Base-by-base conservation (phyloP, 1,140 invertebrate genomes). In the Diuraphis noxia region DNA sequence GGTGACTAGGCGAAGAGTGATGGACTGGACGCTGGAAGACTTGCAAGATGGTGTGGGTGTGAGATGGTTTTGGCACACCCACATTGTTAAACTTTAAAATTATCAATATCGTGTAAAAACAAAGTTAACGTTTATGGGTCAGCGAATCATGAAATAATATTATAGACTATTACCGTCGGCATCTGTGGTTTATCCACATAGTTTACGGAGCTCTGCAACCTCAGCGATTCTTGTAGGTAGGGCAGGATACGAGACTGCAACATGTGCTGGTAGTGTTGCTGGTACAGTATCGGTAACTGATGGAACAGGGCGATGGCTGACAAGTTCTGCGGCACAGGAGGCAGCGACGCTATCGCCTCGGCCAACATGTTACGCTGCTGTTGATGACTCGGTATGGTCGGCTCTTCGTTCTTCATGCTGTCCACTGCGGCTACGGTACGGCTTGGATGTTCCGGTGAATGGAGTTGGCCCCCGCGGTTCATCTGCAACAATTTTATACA, bases 151-250 rank as follows among this genome's bases (percentile, higher is more conserved):
- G n/a, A 63, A 1, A 30, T 13, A 10, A 81, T 30, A 30, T 38
- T 30, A 30, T 38, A 36, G 72, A 23, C 17, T 36, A 72, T 72
- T 79, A 36, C 72, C 72, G 72, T 36, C 23, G 77, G 77, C 25
- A 52, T 34, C 36, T 91, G 89, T 0, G 89, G 89, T 52, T 91
- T 91, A 2, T 91, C 89, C 1, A 21, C 21, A 52, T 49, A 82
- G 77, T 91, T 91, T 1, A 40, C 77, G 21, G 77, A 38, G 13
- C 43, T 91, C 46, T 92, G 92, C 49, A 92, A 41, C 41, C 88
- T 85, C n/a, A 91, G 30, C 30, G 79, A 92, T 92, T 93, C 93
- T 30, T 93, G 93, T 21, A 93, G 91, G 88, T 92, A 92, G 17
- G 93, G 93, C 49, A 93, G 38, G 40, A 93, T 92, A 25, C 92